A percentile compares a stretch with the other conserved stretches of the same genome.
Evolutionary conservation across 2,888 invertebrate species (phyloP).

Genomic region (Empis livida): DNA sequence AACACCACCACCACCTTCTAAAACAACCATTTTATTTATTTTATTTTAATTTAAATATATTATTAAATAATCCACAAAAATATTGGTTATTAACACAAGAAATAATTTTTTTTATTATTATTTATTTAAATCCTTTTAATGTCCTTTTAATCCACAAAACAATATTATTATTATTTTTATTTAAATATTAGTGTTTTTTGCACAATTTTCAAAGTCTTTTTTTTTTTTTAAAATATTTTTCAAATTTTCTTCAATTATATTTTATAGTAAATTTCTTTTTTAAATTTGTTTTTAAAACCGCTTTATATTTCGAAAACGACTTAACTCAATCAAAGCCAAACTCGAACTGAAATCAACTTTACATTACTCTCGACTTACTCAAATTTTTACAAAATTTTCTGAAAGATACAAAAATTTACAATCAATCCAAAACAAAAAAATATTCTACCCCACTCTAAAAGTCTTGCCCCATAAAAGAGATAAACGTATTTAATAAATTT

Average conservation of each 20-base stretch:
- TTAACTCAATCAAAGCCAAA: conserved; percentile 29
- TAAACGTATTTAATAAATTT: not conserved
- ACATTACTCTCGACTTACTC: conserved; percentile 7
- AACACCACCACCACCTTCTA: conserved; percentile 83
- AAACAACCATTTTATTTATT: conserved; percentile 58
- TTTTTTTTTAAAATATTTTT: too few species aligned
- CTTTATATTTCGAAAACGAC: conserved; percentile 25
- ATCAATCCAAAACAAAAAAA: too few species aligned
- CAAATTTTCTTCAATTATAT: not conserved
- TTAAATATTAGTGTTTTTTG: not conserved
- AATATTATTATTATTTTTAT: not conserved
- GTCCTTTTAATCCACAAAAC: not conserved
- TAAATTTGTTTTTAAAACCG: not conserved
- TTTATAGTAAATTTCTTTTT: not conserved
- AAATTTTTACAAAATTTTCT: conserved; percentile 1
- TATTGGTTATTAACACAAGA: too few species aligned
- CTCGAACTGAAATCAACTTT: conserved; percentile 28
- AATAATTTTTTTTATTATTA: not conserved
- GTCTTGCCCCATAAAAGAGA: not conserved
- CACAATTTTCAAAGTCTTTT: not conserved
- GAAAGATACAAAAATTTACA: too few species aligned
- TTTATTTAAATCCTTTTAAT: not conserved
- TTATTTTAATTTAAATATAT: conserved; percentile 5
- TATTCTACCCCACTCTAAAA: not conserved
- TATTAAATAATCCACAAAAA: too few species aligned